phyloP scores from a whole-genome alignment of 2,888 invertebrate species.

The Luperina testacea region DNA sequence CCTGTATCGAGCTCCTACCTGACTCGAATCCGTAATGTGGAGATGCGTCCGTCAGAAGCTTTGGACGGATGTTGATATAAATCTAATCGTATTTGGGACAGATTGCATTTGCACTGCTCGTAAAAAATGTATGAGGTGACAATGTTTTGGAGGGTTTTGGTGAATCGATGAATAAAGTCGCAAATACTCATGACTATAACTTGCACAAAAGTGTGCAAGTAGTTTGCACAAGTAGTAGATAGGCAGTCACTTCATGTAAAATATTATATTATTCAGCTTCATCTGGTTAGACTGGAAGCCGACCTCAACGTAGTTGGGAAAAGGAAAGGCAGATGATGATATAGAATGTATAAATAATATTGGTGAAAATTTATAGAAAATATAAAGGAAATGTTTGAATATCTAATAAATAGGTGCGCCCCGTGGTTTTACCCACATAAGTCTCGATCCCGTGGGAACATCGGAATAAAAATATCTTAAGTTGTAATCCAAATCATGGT shows the following conservation, averaged over 20 bases:
- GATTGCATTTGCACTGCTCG: constrained; percentile 59
- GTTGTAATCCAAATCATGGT: background rate
- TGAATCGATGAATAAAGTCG: background rate
- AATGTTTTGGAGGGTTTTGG: background rate
- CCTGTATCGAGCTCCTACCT: constrained; percentile 80
- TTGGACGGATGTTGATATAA: constrained; percentile 63
- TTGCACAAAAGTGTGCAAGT: background rate
- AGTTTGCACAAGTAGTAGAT: background rate
- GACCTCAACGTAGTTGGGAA: too few species aligned
- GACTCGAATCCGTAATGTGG: constrained; percentile 74
- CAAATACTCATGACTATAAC: background rate
- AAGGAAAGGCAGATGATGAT: background rate
- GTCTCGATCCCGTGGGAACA: too few species aligned
- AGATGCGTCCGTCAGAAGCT: constrained; percentile 67
- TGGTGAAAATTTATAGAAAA: background rate
- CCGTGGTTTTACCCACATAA: too few species aligned
- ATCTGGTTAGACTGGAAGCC: too few species aligned
- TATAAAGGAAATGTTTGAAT: background rate
- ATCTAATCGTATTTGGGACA: constrained; percentile 55
- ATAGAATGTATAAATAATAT: constrained; percentile 7
- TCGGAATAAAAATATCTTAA: too few species aligned
- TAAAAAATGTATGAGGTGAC: constrained; percentile 36
- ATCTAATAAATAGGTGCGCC: background rate
- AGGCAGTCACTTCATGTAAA: too few species aligned
- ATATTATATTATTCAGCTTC: too few species aligned